phyloP scores from a whole-genome alignment of 2,797 vertebrate genomes.

The Carapus acus region DNA sequence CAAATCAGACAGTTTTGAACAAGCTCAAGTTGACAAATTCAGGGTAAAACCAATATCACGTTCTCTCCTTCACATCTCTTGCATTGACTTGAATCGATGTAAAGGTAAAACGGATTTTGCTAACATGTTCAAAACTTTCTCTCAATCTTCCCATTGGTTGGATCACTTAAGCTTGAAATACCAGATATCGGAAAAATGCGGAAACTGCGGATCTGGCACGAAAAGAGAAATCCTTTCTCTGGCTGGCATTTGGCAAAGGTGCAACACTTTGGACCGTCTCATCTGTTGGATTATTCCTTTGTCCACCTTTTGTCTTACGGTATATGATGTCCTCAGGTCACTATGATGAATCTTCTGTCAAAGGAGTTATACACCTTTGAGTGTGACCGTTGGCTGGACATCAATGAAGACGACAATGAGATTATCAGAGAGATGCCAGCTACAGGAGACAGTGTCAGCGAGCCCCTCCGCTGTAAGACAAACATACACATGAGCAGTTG shows the following conservation, averaged over 20 bases:
- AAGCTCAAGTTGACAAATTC: slow-evolving; percentile 87
- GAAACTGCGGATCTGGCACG: slow-evolving; percentile 92
- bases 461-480: slow-evolving; percentile 81
- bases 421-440: slow-evolving; percentile 88
- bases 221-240: slow-evolving; percentile 86
- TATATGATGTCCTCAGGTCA: slow-evolving; percentile 70
- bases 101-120: not conserved
- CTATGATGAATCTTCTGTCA: slow-evolving; percentile 86
- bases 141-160: not conserved
- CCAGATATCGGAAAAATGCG: slow-evolving; percentile 84
- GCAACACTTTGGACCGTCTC: slow-evolving; percentile 41
- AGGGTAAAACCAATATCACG: slow-evolving; percentile 70
- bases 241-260: slow-evolving; percentile 97
- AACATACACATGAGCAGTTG: too few relatives aligned
- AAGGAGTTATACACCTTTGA: slow-evolving; percentile 90
- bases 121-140: not conserved
- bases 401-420: slow-evolving; percentile 95
- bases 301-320: not conserved
- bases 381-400: slow-evolving; percentile 93
- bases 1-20: slow-evolving; percentile 94
- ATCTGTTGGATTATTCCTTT: slow-evolving; percentile 23
- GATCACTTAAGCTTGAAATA: slow-evolving; percentile 79
- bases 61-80: not conserved
- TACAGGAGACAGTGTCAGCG: slow-evolving; percentile 72
- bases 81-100: not conserved